These are phyloP conservation scores for Solenopsis invicta DNA, from an alignment of 1,140 invertebrate genomes.

Conservation along the genomic window DNA sequence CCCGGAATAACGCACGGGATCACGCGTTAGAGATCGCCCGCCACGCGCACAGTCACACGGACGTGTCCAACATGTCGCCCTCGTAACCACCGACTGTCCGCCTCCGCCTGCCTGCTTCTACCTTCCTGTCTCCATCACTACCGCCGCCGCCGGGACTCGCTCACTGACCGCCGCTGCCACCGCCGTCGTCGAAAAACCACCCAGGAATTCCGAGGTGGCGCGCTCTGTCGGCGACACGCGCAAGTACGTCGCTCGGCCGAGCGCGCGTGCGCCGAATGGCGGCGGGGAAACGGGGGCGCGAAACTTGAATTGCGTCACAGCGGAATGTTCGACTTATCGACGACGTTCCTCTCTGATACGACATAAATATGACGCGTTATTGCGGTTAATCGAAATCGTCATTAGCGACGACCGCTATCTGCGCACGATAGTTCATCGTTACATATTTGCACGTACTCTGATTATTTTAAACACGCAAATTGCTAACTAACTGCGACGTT, in stretches of 20 bases:
- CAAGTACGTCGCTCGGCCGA: background rate
- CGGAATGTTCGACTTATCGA: background rate
- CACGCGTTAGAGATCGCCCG: no score
- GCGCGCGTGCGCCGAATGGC: background rate
- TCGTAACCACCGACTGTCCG: constrained; percentile 81
- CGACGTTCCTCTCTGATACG: background rate
- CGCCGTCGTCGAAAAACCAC: constrained; percentile 72
- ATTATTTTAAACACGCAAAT: background rate
- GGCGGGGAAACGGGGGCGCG: background rate
- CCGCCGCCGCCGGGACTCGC: constrained; percentile 76
- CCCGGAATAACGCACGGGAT: no score
- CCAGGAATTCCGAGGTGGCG: constrained; percentile 76
- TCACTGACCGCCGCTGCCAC: constrained; percentile 64
- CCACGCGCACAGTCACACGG: constrained; percentile 78
- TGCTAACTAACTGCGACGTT: background rate
- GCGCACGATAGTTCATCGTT: background rate
- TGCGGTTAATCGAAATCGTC: background rate
- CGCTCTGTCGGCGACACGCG: constrained; percentile 38
- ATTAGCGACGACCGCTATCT: background rate
- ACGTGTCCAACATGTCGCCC: constrained; percentile 82
- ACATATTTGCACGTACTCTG: background rate
- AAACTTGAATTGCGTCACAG: background rate
- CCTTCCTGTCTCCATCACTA: background rate
- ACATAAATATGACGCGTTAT: background rate
- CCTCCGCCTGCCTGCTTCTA: background rate